Base-by-base conservation (phyloP, 2,888 invertebrate species). In the Phrixothrix hirtus region DNA sequence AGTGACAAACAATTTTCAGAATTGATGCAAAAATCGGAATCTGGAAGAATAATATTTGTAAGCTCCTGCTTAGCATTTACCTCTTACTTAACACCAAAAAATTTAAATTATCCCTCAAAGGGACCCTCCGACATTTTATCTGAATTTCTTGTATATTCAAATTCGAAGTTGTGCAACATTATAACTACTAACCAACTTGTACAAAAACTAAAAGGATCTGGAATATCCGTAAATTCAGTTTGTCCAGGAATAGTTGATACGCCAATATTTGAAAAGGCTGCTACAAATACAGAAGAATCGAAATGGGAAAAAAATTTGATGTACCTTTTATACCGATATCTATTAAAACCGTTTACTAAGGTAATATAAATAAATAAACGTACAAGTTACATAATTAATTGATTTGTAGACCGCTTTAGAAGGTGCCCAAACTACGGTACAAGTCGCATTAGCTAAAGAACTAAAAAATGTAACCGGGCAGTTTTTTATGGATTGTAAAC, bases 21-120 rank as follows among this genome's bases (percentile, higher is more conserved):
- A 43, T 81, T 83, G 65, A 69, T 84, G 21, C 67, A 61, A 41
- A 66, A 66, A 58, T 58, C 65, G n/a, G 51, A 58, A 21, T 55
- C 62, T 5, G 60, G 62, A 13, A 51, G 68, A 35, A 67, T 69
- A 43, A 55, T 69, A 4, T 68, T 66, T 35, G 64, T 68, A 0
- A 55, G 66, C 1, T 69, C 69, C 6, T 2, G 53, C 1, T 17
- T 53, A 37, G 65, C 61, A 0, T 60, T 57, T 16, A 41, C 27
- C 3, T 53, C 48, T 1, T 51, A 58, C 31, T 34, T 68, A 14
- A 35, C 54, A 30, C 4, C 57, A 7, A 31, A 59, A 4, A 51
- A 64, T 35, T 32, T 67, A 13, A 60, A 65, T 38, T 9, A 6
- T 9, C 32, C 43, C 13, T 15, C 16, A 7, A 31, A 6, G 1